Evolutionary conservation across 2,888 invertebrate species (phyloP).

Genomic region (Salpingus planirostris): DNA sequence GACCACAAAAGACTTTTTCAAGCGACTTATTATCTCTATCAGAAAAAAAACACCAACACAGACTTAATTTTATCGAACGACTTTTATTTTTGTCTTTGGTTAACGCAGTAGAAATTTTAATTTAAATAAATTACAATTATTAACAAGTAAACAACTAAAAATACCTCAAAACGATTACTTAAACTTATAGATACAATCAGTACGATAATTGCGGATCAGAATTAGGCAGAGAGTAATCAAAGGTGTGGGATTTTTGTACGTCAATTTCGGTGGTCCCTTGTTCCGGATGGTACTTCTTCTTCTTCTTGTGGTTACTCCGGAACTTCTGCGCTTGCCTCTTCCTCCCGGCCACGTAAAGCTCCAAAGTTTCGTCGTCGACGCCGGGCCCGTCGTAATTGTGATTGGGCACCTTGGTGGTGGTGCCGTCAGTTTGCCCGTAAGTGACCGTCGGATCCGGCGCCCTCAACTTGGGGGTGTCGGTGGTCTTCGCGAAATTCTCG

Average conservation of each 20-base stretch:
- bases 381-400: constrained; percentile 21
- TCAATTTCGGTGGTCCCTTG: constrained; percentile 4
- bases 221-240: constrained; percentile 6
- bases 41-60: constrained; percentile 1
- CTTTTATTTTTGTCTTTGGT: constrained; percentile 13
- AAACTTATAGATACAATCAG: too few relatives aligned
- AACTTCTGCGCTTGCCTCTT: constrained; percentile 8
- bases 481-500: constrained; percentile 5
- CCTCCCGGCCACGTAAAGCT: constrained; percentile 5
- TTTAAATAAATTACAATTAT: not conserved
- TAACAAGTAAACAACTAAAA: too few relatives aligned
- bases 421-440: constrained; percentile 7
- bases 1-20: not conserved
- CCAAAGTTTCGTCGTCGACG: constrained; percentile 8
- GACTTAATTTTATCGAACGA: constrained; percentile 7
- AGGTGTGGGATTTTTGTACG: constrained; percentile 8
- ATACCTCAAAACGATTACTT: too few relatives aligned
- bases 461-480: constrained; percentile 1
- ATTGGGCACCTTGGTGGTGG: constrained; percentile 13
- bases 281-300: constrained; percentile 2
- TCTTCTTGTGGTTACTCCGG: constrained; percentile 6
- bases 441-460: constrained; percentile 6
- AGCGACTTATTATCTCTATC: not conserved
- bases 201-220: not conserved
- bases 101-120: constrained; percentile 7